Conservation (phyloP, 1,140 invertebrate genomes). For the Leucophenga varia region DNA sequence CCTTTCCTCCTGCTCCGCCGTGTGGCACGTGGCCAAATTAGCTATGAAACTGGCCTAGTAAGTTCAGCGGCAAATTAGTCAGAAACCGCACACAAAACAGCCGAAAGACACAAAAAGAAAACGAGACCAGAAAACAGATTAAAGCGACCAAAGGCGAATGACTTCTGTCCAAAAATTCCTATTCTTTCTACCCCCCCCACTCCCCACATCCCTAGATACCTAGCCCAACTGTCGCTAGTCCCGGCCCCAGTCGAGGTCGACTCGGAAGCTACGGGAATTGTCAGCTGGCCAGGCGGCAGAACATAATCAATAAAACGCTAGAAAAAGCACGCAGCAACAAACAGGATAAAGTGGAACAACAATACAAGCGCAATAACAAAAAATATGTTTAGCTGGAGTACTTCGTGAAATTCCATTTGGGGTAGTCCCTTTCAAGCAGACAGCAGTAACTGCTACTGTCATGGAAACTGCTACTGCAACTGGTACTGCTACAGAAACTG, state of each 20-base stretch:
- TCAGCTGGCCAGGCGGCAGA: slow-evolving; percentile 19
- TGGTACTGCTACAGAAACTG: too few relatives aligned
- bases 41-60: slow-evolving; percentile 12
- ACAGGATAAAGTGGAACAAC: slow-evolving; percentile 10
- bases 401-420: too few relatives aligned
- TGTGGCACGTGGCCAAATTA: slow-evolving; percentile 18
- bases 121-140: slow-evolving; percentile 7
- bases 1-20: too few relatives aligned
- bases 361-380: slow-evolving; percentile 10
- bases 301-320: slow-evolving; percentile 45
- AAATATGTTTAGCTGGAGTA: neutral
- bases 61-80: slow-evolving; percentile 29
- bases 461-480: too few relatives aligned
- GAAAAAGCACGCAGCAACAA: slow-evolving; percentile 25
- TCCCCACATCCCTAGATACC: neutral
- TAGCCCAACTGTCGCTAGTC: too few relatives aligned
- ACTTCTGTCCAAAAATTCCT: slow-evolving; percentile 20
- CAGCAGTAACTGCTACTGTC: too few relatives aligned
- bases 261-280: slow-evolving; percentile 22
- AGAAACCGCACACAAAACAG: slow-evolving; percentile 18
- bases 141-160: slow-evolving; percentile 25
- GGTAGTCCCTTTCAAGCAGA: too few relatives aligned
- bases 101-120: neutral
- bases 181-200: neutral
- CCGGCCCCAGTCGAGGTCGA: slow-evolving; percentile 4